These are phyloP conservation scores for Andrena cerasifolii DNA, from an alignment of 1,140 invertebrate genomes.

Conservation along the genomic window DNA sequence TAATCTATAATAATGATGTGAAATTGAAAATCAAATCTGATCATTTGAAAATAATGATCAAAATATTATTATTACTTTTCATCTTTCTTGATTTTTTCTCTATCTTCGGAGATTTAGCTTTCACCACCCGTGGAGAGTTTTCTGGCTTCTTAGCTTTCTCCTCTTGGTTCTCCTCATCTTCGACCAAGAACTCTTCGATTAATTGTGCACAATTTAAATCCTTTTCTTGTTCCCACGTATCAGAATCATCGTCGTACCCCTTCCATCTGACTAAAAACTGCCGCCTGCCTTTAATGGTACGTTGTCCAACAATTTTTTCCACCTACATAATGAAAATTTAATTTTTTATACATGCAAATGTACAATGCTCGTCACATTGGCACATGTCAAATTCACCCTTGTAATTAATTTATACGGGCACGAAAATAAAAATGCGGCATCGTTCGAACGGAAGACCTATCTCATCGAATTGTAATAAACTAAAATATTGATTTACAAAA, in stretches of 20 bases:
- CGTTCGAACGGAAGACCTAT: too few relatives aligned
- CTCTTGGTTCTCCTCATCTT: slow-evolving; percentile 71
- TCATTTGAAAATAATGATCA: too few relatives aligned
- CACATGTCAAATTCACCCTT: too few relatives aligned
- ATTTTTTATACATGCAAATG: too few relatives aligned
- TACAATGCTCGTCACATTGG: too few relatives aligned
- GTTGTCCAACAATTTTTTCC: slow-evolving; percentile 87
- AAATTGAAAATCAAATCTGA: too few relatives aligned
- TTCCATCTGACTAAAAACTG: slow-evolving; percentile 93
- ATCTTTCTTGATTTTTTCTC: slow-evolving; percentile 51
- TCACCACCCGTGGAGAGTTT: slow-evolving; percentile 25
- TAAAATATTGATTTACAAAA: too few relatives aligned
- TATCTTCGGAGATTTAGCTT: slow-evolving; percentile 37
- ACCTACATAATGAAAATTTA: slow-evolving; percentile 81
- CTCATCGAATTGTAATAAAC: too few relatives aligned
- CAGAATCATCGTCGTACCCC: slow-evolving; percentile 87
- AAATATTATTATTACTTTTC: slow-evolving; percentile 68
- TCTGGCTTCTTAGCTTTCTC: slow-evolving; percentile 60
- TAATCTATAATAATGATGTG: too few relatives aligned
- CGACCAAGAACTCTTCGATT: slow-evolving; percentile 85
- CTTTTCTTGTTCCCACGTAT: slow-evolving; percentile 92
- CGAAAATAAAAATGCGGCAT: too few relatives aligned
- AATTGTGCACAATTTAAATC: slow-evolving; percentile 88
- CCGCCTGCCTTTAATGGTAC: slow-evolving; percentile 86
- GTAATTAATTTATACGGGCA: too few relatives aligned